Conservation (phyloP, 2,113 vertebrate species). For the Camelus dromedarius region DNA sequence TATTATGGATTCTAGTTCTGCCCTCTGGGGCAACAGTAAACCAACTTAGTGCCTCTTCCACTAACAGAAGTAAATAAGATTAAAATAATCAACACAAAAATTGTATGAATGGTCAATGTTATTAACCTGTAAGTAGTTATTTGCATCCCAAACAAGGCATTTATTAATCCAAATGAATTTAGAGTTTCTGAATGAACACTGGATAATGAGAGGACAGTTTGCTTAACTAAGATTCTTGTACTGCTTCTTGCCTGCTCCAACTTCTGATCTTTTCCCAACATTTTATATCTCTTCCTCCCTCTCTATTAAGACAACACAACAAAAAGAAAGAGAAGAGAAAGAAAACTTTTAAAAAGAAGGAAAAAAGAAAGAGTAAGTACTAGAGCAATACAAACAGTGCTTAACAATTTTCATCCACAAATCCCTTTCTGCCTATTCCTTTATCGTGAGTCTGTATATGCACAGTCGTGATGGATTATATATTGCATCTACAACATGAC, state of each 20-base stretch:
- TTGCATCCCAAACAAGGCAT: conserved; percentile 24
- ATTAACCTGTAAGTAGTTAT: background rate
- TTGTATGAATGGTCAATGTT: background rate
- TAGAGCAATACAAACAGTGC: background rate
- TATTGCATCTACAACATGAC: background rate
- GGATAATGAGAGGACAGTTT: background rate
- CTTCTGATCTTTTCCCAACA: background rate
- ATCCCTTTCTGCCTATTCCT: background rate
- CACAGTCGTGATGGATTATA: background rate
- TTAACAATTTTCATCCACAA: background rate
- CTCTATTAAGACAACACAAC: background rate
- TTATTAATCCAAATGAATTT: background rate
- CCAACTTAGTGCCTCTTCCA: background rate
- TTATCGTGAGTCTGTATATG: background rate
- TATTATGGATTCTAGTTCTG: background rate
- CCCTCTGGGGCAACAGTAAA: background rate
- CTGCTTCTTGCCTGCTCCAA: background rate
- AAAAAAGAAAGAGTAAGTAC: background rate
- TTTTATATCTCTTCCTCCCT: background rate
- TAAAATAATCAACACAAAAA: background rate
- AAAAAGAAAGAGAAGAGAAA: background rate
- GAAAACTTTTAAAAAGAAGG: background rate
- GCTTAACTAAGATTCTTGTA: background rate
- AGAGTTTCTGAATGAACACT: background rate
- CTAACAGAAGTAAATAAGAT: background rate